Percentiles rank a stretch among this genome's conserved stretches.
Evolutionary conservation across 2,113 vertebrate species (phyloP).

Genomic region (Gallinago media): DNA sequence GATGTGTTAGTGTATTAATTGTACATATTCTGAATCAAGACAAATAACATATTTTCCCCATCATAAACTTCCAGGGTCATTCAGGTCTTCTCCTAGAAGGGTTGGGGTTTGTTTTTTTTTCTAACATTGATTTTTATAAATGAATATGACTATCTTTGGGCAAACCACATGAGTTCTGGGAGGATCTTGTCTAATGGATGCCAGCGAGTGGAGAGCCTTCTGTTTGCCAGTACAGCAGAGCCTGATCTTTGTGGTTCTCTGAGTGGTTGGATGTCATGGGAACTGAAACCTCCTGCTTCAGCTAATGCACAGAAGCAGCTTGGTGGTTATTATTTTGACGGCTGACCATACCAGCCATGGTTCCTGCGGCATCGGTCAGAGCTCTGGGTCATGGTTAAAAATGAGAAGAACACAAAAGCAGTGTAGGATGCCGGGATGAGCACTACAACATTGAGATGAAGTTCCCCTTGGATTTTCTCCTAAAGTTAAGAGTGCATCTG

Average conservation of each 20-base stretch:
- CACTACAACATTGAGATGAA: neutral
- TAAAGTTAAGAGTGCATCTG: neutral
- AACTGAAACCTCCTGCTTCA: neutral
- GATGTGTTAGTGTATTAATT: rapidly evolving
- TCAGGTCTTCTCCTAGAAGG: neutral
- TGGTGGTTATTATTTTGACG: neutral
- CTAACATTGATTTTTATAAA: neutral
- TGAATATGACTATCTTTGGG: neutral
- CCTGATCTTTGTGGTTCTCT: neutral
- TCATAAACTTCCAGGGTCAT: neutral
- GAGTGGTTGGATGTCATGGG: neutral
- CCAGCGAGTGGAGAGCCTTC: neutral
- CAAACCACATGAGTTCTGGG: neutral
- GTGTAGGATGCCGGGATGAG: neutral
- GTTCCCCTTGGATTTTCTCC: neutral
- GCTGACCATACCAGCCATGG: neutral
- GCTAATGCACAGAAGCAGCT: neutral
- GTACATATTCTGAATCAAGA: neutral
- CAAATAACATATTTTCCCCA: rapidly evolving
- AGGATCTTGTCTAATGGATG: neutral
- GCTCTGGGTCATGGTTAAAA: neutral
- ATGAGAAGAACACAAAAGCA: neutral
- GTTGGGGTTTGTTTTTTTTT: neutral
- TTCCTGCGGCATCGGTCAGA: neutral
- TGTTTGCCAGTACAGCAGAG: neutral